Evolutionary conservation across 2,888 invertebrate genomes (phyloP).

Genomic region (Sarcophaga carnaria): DNA sequence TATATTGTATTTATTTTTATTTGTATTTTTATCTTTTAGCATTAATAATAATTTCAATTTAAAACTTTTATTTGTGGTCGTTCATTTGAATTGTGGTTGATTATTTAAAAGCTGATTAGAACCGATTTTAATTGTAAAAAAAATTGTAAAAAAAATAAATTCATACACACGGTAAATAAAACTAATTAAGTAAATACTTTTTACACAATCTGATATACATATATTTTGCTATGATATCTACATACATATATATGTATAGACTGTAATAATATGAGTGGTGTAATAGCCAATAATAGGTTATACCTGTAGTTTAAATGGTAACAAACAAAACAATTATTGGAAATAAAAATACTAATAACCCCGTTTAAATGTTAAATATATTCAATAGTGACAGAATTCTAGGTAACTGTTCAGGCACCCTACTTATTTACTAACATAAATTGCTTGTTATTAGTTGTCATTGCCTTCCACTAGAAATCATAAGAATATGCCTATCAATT

Average conservation of each 20-base stretch:
- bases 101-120: conserved; percentile 38
- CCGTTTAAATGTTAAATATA: no score
- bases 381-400: no score
- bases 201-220: not conserved
- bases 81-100: conserved; percentile 28
- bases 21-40: not conserved
- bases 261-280: no score
- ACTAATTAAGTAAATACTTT: conserved; percentile 50
- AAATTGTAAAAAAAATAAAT: not conserved
- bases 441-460: no score
- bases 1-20: not conserved
- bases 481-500: no score
- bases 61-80: conserved; percentile 26
- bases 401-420: no score
- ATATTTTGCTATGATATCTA: not conserved
- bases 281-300: no score
- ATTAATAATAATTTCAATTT: conserved; percentile 4
- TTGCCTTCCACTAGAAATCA: no score
- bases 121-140: conserved; percentile 22
- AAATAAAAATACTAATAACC: conserved; percentile 8
- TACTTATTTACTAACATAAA: no score
- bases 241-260: not conserved
- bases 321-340: conserved; percentile 29
- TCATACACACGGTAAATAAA: conserved; percentile 32
- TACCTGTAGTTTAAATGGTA: not conserved